Conservation (phyloP, 2,888 invertebrate genomes). For the Meloe dianella region DNA sequence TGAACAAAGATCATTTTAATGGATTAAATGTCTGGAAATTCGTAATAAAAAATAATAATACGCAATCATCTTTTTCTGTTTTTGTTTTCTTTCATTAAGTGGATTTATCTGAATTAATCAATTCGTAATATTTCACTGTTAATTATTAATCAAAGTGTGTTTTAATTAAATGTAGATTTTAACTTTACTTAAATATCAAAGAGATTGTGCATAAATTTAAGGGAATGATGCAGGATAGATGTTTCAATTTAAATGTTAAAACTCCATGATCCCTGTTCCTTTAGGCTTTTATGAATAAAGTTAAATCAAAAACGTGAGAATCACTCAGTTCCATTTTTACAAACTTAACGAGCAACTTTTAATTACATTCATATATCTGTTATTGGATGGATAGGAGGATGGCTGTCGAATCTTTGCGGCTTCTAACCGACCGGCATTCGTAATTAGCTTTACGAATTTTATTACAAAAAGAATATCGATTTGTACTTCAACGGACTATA, state of each 20-base stretch:
- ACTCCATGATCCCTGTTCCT: not conserved
- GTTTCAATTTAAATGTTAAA: constrained; percentile 1
- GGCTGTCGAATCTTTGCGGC: constrained; percentile 2
- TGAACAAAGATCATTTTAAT: constrained; percentile 46
- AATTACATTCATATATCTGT: constrained; percentile 34
- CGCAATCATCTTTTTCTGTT: constrained; percentile 25
- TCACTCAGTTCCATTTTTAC: constrained; percentile 40
- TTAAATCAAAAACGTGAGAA: constrained; percentile 41
- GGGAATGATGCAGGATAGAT: not conserved
- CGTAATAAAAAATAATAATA: constrained; percentile 41
- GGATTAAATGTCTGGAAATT: constrained; percentile 47
- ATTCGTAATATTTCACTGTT: not conserved
- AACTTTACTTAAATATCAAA: not conserved
- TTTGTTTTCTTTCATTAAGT: not conserved
- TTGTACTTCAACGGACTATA: not conserved
- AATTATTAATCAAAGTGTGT: not conserved
- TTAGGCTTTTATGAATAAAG: constrained; percentile 37
- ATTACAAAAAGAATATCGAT: not conserved
- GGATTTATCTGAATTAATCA: not conserved
- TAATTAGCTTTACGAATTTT: not conserved
- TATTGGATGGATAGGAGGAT: not conserved
- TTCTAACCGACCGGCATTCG: not conserved
- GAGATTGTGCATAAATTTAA: not conserved
- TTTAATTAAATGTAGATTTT: not conserved
- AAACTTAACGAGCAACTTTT: constrained; percentile 40